These are phyloP conservation scores for Alfaro cultratus DNA, from an alignment of 2,797 vertebrate genomes.

Conservation along the genomic window DNA sequence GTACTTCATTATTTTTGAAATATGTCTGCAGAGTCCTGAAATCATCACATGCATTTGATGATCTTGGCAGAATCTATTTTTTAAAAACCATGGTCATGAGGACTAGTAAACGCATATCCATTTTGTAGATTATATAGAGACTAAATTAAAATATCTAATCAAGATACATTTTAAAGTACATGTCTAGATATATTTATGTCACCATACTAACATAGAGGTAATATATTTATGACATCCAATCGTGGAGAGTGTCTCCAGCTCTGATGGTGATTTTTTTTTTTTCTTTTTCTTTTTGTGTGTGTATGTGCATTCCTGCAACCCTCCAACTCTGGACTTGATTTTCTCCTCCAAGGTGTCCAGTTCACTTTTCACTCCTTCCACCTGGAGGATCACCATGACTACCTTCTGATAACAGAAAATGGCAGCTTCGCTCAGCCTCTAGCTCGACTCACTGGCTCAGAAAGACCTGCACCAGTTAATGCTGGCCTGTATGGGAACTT, in stretches of 20 bases:
- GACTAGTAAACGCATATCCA: background rate
- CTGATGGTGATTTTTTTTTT: background rate
- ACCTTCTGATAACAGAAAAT: conserved; percentile 85
- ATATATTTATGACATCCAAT: background rate
- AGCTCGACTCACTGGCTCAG: conserved; percentile 82
- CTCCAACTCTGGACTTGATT: conserved; percentile 20
- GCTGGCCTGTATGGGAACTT: conserved; percentile 84
- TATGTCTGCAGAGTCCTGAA: background rate
- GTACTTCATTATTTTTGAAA: background rate
- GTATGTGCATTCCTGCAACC: conserved; percentile 4
- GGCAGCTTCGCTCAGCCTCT: conserved; percentile 81
- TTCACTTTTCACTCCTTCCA: conserved; percentile 84
- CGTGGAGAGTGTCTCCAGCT: background rate
- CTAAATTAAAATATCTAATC: background rate
- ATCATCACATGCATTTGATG: background rate
- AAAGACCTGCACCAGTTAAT: conserved; percentile 74
- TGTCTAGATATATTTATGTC: background rate
- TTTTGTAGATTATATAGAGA: background rate
- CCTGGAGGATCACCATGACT: conserved; percentile 85
- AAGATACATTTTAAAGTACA: background rate
- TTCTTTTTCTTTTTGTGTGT: background rate
- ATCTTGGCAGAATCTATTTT: background rate
- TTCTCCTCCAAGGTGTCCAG: conserved; percentile 76
- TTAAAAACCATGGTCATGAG: background rate
- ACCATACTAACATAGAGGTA: background rate